Evolutionary conservation across 2,113 vertebrate species (phyloP), one percentile per base, ranked within the genome.

Genomic region (Strigops habroptila): DNA sequence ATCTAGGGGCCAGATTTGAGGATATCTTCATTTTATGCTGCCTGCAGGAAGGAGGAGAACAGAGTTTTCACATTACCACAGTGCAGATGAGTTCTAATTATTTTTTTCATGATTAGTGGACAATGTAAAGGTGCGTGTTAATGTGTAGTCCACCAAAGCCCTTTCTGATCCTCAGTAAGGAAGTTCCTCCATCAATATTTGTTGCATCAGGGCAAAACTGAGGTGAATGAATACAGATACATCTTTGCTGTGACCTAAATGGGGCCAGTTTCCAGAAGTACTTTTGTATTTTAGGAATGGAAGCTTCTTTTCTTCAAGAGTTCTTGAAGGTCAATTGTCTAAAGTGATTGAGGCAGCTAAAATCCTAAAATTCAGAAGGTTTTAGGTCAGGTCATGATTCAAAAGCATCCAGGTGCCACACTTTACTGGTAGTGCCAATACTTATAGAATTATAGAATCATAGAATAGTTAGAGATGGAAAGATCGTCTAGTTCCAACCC

Each of bases 11-110:
- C 84, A 91, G 81, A 90, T 82, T 82, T 78, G 87, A 95, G 84
- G 28, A 87, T 76, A 79, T 87, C 91, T 96, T 86, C 69, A 64
- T 74, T 75, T 91, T 76, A 14, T 76, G 59, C 65, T 94, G 90
- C 65, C 25, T 90, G 78, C 51, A 82, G 62, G 73, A 91, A 84
- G 82, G 28, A 94, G 60, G 51, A 75, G 51, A 33, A 57, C 48
- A 82, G n/a, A 51, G 43, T 62, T 35, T 59, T 93, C 82, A 35
- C 37, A 7, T 88, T 81, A 51, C 57, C 62, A 41, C 49, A 73
- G 75, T 48, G 43, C 30, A 73, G 74, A 84, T 23, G 31, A 95
- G 16, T 37, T 60, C 48, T 84, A 48, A 70, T 63, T 44, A 18
- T n/a, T 91, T 88, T 83, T 57, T 79, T 44, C 71, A 25, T 77